Evolutionary conservation across 92 coral and sea anemone species (phyloP).

Genomic region (Epizoanthus stellaris): DNA sequence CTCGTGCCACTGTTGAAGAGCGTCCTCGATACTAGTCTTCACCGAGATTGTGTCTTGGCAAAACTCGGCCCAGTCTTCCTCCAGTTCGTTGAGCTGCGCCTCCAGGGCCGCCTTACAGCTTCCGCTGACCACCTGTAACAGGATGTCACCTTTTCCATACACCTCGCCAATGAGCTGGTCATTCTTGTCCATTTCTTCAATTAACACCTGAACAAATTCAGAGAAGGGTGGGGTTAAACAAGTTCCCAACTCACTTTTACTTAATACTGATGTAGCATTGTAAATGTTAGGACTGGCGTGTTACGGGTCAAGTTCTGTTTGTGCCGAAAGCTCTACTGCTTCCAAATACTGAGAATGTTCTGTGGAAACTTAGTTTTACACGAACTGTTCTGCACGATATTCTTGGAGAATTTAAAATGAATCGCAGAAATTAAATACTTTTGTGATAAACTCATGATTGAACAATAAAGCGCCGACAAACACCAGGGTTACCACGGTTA

Average conservation of each 20-base stretch:
- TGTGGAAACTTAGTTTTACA: too few relatives aligned
- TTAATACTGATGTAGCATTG: background rate
- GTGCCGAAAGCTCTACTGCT: background rate
- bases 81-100: constrained; percentile 84
- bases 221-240: background rate
- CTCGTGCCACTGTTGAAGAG: constrained; percentile 84
- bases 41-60: constrained; percentile 84
- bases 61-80: constrained; percentile 97
- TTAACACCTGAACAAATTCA: constrained; percentile 61
- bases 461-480: too few relatives aligned
- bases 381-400: too few relatives aligned
- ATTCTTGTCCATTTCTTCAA: constrained; percentile 98
- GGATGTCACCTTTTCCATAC: constrained; percentile 87
- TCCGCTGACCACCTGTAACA: constrained; percentile 85
- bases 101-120: constrained; percentile 79
- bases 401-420: too few relatives aligned
- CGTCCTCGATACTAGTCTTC: constrained; percentile 76
- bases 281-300: too few relatives aligned
- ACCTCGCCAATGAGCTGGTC: constrained; percentile 95
- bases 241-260: background rate
- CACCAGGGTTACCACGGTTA: too few relatives aligned
- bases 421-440: too few relatives aligned
- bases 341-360: background rate
- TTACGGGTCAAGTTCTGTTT: too few relatives aligned
- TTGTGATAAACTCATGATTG: too few relatives aligned